Percentiles rank a stretch among this genome's conserved stretches.
These are phyloP conservation scores for Drosophila suzukii DNA, from an alignment of 1,140 invertebrate species.

Conservation along the genomic window DNA sequence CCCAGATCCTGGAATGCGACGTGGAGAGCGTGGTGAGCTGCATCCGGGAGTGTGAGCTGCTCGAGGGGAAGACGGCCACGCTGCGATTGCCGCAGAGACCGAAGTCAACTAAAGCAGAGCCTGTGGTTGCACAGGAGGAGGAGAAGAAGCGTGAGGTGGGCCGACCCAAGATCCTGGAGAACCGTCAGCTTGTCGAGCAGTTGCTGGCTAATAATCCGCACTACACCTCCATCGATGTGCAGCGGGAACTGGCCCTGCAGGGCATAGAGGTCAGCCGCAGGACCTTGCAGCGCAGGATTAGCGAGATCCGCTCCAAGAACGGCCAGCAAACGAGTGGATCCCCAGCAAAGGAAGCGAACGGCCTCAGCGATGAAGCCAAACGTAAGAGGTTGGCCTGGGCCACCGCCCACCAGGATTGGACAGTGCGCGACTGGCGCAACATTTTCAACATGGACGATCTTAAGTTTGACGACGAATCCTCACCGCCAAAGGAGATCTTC, in stretches of 20 bases:
- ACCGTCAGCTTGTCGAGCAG: slow-evolving; percentile 45
- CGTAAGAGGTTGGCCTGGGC: slow-evolving; percentile 55
- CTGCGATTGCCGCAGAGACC: slow-evolving; percentile 15
- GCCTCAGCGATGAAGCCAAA: slow-evolving; percentile 18
- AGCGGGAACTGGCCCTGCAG: slow-evolving; percentile 38
- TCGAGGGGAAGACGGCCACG: slow-evolving; percentile 25
- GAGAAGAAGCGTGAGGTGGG: slow-evolving; percentile 47
- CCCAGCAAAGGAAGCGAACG: neutral
- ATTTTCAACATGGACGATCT: slow-evolving; percentile 72
- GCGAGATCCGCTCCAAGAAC: slow-evolving; percentile 48
- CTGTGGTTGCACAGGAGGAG: slow-evolving; percentile 4
- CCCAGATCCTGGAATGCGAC: slow-evolving; percentile 61
- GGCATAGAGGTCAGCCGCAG: slow-evolving; percentile 65
- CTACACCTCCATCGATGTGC: slow-evolving; percentile 67
- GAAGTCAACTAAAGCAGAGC: neutral
- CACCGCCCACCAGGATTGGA: slow-evolving; percentile 59
- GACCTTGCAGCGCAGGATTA: slow-evolving; percentile 62
- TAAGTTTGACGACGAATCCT: slow-evolving; percentile 26
- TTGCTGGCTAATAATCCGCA: slow-evolving; percentile 47
- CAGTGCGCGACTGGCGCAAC: slow-evolving; percentile 64
- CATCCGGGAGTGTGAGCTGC: slow-evolving; percentile 30
- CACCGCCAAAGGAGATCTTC: slow-evolving; percentile 51
- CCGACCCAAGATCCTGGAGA: slow-evolving; percentile 58
- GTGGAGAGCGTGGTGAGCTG: slow-evolving; percentile 53
- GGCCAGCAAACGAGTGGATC: neutral